phyloP scores from a whole-genome alignment of 2,113 vertebrate genomes.

The Phodopus roborovskii region DNA sequence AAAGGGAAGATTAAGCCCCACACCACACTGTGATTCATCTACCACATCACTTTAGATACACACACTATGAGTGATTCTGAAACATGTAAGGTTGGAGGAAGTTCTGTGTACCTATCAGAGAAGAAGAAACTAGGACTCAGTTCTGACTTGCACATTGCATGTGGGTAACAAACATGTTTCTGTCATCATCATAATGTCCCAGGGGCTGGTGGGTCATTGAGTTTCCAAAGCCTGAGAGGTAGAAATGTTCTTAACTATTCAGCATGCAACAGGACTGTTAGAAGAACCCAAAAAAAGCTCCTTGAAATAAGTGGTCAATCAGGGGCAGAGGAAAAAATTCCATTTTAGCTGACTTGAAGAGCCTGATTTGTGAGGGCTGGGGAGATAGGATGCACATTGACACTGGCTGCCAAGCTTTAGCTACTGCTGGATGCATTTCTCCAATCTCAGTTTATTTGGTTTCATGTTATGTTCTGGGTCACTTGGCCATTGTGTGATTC shows the following conservation, averaged over 20 bases:
- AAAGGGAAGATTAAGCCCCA: neutral
- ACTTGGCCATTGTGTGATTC: neutral
- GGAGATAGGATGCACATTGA: accelerated
- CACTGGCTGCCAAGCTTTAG: neutral
- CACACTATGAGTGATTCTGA: neutral
- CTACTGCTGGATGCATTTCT: neutral
- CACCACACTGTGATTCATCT: neutral
- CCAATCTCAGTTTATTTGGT: neutral
- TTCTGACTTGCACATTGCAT: neutral
- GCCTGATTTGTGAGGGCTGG: neutral
- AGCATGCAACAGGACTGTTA: neutral
- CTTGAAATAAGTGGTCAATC: neutral
- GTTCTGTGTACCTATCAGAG: neutral
- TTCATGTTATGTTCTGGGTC: no score
- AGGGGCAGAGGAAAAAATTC: neutral
- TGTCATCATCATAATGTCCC: neutral
- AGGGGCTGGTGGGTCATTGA: neutral
- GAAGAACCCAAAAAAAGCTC: neutral
- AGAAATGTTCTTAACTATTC: neutral
- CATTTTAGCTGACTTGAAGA: neutral
- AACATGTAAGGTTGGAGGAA: neutral
- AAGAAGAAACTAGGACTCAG: neutral
- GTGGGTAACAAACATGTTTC: neutral
- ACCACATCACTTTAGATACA: neutral
- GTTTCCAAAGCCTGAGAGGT: neutral